These are phyloP conservation scores for Falcaria lacertinaria DNA, from an alignment of 2,888 invertebrate species.

Conservation along the genomic window DNA sequence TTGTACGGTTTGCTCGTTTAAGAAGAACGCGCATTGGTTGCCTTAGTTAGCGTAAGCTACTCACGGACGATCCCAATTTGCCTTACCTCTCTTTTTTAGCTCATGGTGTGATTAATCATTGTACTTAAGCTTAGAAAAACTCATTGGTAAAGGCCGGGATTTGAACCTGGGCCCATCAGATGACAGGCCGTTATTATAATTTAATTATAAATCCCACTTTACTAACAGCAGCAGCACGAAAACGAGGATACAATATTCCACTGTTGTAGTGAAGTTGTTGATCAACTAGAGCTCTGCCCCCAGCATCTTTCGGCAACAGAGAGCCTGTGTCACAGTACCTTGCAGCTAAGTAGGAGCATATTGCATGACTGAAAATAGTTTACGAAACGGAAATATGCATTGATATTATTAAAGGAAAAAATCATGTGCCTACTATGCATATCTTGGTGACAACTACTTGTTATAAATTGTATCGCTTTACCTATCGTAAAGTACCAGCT, in stretches of 20 bases:
- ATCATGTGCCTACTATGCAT: too few species aligned
- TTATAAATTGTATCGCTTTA: conserved; percentile 43
- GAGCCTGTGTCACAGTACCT: conserved; percentile 35
- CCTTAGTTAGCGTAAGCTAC: too few species aligned
- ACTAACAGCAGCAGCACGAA: conserved; percentile 47
- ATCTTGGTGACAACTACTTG: not conserved
- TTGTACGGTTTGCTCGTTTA: too few species aligned
- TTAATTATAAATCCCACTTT: not conserved
- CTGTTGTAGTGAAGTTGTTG: conserved; percentile 49
- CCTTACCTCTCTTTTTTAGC: too few species aligned
- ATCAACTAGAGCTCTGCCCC: conserved; percentile 43
- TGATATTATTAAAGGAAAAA: not conserved
- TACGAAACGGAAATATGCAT: not conserved
- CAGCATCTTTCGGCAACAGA: conserved; percentile 44
- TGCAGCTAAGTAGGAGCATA: conserved; percentile 45
- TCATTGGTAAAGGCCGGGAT: too few species aligned
- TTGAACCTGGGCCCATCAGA: too few species aligned
- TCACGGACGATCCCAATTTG: too few species aligned
- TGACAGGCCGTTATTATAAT: too few species aligned
- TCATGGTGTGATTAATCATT: too few species aligned
- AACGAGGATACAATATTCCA: conserved; percentile 48
- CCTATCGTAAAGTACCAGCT: conserved; percentile 81
- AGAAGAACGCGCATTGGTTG: too few species aligned
- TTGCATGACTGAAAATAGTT: conserved; percentile 44
- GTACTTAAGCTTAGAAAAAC: too few species aligned